Conservation (phyloP, 2,797 vertebrate species). For the Champsocephalus esox region DNA sequence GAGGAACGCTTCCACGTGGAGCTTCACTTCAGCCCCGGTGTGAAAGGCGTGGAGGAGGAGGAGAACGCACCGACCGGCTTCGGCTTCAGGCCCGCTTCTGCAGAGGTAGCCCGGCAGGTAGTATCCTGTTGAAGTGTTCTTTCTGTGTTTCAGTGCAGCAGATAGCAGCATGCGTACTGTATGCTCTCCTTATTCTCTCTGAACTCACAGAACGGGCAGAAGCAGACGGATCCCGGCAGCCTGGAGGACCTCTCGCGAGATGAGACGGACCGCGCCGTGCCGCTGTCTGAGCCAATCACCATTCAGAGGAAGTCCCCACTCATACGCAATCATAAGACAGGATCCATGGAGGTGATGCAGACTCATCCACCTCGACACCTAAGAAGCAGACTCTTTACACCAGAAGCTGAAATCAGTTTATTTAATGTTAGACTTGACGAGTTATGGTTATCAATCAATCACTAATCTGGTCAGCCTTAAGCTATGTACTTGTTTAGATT, state of each 20-base stretch:
- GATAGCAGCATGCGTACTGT: not conserved
- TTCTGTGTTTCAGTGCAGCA: not conserved
- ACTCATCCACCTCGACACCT: not conserved
- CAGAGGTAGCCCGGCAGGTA: conserved; percentile 87
- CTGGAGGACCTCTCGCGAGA: conserved; percentile 90
- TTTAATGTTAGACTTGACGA: not conserved
- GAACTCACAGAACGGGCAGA: conserved; percentile 88
- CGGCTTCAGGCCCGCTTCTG: conserved; percentile 95
- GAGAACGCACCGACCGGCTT: conserved; percentile 92
- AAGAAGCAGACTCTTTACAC: not conserved
- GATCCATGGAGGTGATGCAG: conserved; percentile 95
- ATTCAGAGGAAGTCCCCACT: conserved; percentile 91
- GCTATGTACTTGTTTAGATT: not conserved
- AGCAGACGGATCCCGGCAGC: conserved; percentile 91
- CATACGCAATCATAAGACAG: conserved; percentile 92
- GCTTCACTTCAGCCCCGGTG: conserved; percentile 97
- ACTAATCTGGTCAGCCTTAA: not conserved
- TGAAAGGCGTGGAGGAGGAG: conserved; percentile 95
- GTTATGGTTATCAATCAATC: not conserved
- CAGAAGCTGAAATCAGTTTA: fast-evolving
- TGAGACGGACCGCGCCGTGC: conserved; percentile 86
- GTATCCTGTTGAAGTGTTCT: not conserved
- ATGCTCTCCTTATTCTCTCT: not conserved
- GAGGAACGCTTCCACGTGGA: conserved; percentile 98
- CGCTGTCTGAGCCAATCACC: conserved; percentile 87